Evolutionary conservation across 2,888 invertebrate species (phyloP), one percentile per base, ranked within the genome.

Genomic region (Ariolimax columbianus): DNA sequence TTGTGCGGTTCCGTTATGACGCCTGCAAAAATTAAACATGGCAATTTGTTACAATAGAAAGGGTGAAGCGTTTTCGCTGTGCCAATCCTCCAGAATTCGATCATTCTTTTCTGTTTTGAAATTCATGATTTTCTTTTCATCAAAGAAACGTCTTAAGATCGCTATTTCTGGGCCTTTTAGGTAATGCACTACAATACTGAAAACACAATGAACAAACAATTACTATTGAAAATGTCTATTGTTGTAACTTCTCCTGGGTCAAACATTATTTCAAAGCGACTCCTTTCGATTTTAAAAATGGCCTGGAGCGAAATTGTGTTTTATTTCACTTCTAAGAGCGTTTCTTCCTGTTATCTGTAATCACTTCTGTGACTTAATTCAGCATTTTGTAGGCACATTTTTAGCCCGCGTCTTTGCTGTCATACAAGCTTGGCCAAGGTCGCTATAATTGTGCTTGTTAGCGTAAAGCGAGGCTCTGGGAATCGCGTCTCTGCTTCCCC

Each of bases 341-440:
- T 17, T 3, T 1, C 26, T 36, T 55, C 14, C 59, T 55, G 55
- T 33, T 77, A 59, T 77, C 55, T 77, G 55, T 77, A 55, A 77
- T 77, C 17, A 59, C 59, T 55, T 55, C 59, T 59, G 33, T 55
- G 59, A 36, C 59, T 55, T 36, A 59, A 77, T 59, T 38, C 55
- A 59, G 55, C 23, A 77, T 55, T 77, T 77, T 77, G 77, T 77
- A 77, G 55, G 17, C 77, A 59, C 38, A 43, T 77, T 77, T 77
- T 14, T 47, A 14, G 14, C 77, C 14, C 14, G 7, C 30, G 14
- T 30, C 30, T 4, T 47, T 43, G 59, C 36, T 59, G 59, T 59
- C 55, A 11, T 14, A 30, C 36, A 55, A 2, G 55, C 26, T 77
- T 23, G 38, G 17, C 6, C 30, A 26, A 9, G 38, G 36, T 55